Conservation (phyloP, 1,140 invertebrate genomes). For the Ceratina australensis region DNA sequence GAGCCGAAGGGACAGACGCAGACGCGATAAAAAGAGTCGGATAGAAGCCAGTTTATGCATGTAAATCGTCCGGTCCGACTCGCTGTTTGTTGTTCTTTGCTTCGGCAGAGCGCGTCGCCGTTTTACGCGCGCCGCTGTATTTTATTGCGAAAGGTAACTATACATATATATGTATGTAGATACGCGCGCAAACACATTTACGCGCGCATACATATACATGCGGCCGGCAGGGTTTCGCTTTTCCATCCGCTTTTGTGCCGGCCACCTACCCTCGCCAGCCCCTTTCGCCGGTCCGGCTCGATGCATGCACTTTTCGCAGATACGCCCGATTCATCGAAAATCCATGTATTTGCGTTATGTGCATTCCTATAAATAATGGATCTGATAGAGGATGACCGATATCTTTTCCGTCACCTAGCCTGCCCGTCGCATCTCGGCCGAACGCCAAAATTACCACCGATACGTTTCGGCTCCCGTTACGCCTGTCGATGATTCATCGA, state of each 20-base stretch:
- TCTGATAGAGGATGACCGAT: slow-evolving; percentile 47
- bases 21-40: slow-evolving; percentile 44
- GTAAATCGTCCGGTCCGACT: slow-evolving; percentile 70
- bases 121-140: slow-evolving; percentile 60
- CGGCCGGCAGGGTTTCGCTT: slow-evolving; percentile 53
- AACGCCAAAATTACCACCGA: neutral
- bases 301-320: slow-evolving; percentile 56
- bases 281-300: slow-evolving; percentile 52
- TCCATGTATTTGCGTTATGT: slow-evolving; percentile 54
- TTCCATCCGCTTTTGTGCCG: slow-evolving; percentile 63
- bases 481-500: neutral
- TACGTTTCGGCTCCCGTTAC: neutral
- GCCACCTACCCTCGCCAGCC: too few species aligned
- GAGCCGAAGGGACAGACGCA: slow-evolving; percentile 20
- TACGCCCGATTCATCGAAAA: slow-evolving; percentile 54
- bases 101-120: slow-evolving; percentile 54
- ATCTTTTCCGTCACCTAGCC: slow-evolving; percentile 14
- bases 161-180: slow-evolving; percentile 34
- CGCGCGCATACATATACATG: slow-evolving; percentile 42
- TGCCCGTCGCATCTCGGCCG: neutral
- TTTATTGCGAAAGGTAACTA: slow-evolving; percentile 58
- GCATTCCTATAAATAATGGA: slow-evolving; percentile 58
- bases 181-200: neutral
- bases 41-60: slow-evolving; percentile 66
- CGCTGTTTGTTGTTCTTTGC: slow-evolving; percentile 71